A percentile compares a stretch with the other conserved stretches of the same genome.
These are phyloP conservation scores for Agrotis clavis DNA, from an alignment of 2,888 invertebrate species.

Conservation along the genomic window DNA sequence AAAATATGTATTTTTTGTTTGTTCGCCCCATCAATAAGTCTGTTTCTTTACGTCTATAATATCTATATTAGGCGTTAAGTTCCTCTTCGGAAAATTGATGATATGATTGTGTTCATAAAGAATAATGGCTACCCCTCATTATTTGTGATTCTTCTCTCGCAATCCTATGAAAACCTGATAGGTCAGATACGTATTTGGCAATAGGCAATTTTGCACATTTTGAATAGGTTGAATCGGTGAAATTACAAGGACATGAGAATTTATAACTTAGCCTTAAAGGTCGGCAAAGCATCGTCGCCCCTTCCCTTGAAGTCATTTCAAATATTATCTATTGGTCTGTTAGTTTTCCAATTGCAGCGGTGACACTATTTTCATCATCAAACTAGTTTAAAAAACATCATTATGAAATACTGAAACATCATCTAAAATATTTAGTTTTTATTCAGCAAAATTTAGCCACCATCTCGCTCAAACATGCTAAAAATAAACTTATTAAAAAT, in stretches of 20 bases:
- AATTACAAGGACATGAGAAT: constrained; percentile 22
- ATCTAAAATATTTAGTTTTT: too few relatives aligned
- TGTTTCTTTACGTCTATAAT: neutral
- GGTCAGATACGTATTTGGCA: constrained; percentile 45
- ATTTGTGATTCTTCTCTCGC: constrained; percentile 28
- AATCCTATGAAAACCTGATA: constrained; percentile 48
- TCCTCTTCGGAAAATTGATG: constrained; percentile 27
- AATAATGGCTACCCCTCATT: constrained; percentile 34
- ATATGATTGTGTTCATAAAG: constrained; percentile 32
- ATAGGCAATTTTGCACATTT: constrained; percentile 40
- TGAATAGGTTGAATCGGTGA: constrained; percentile 28
- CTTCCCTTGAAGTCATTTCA: neutral
- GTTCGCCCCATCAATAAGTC: neutral
- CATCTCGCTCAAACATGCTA: too few relatives aligned
- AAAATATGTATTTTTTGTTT: too few relatives aligned
- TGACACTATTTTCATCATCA: too few relatives aligned
- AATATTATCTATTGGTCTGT: neutral
- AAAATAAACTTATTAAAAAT: neutral
- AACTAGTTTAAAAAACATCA: too few relatives aligned
- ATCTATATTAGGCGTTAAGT: constrained; percentile 1
- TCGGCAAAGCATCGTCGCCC: neutral
- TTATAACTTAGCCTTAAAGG: constrained; percentile 27
- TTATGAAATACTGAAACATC: too few relatives aligned
- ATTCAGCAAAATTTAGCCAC: too few relatives aligned
- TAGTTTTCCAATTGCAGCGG: neutral